phyloP scores from a whole-genome alignment of 2,113 vertebrate genomes.

The Syrrhaptes paradoxus region DNA sequence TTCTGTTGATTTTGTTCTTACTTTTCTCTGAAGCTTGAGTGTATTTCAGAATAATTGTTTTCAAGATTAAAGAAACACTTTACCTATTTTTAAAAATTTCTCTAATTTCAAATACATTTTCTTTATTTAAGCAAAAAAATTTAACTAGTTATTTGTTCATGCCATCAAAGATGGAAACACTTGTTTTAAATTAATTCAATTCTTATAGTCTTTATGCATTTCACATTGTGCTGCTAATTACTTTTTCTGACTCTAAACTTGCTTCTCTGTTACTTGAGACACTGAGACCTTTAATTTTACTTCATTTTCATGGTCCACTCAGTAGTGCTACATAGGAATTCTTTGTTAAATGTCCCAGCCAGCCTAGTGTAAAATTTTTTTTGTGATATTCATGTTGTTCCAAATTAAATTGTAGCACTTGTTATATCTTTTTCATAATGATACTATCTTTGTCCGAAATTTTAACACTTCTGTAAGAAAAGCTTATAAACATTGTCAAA shows the following conservation, averaged over 20 bases:
- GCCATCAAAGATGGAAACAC: neutral
- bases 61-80: neutral
- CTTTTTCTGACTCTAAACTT: neutral
- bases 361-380: neutral
- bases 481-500: neutral
- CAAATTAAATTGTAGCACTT: neutral
- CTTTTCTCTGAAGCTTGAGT: neutral
- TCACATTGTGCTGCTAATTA: conserved; percentile 13
- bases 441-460: neutral
- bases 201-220: neutral
- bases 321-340: neutral
- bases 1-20: neutral
- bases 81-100: neutral
- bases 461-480: neutral
- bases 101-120: neutral
- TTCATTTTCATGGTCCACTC: neutral
- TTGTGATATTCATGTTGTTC: neutral
- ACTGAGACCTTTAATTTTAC: neutral
- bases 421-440: neutral
- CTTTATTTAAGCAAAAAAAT: neutral
- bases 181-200: neutral
- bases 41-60: neutral
- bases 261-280: neutral
- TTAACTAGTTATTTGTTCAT: neutral
- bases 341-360: neutral